Conservation (phyloP, 2,888 invertebrate genomes). For the Odontocolon sp. region DNA sequence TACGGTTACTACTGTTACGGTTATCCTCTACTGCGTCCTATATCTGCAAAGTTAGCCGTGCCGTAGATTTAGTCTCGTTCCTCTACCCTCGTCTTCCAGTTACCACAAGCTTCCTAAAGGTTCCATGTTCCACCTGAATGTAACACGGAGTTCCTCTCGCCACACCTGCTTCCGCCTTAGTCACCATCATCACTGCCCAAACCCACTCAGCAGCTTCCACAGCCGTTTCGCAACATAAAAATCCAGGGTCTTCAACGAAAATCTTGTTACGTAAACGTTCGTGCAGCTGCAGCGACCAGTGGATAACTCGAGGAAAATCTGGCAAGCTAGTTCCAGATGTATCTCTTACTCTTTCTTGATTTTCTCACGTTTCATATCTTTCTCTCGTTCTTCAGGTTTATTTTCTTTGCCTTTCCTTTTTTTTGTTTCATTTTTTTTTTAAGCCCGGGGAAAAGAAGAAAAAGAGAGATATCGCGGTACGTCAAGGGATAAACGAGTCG, state of each 20-base stretch:
- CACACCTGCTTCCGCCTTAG: conserved; percentile 21
- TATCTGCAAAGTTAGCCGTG: conserved; percentile 17
- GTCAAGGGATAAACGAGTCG: conserved; percentile 44
- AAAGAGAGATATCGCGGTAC: conserved; percentile 9
- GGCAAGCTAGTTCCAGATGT: too few species aligned
- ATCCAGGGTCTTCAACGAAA: conserved; percentile 3
- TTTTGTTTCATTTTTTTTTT: conserved; percentile 3
- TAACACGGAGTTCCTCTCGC: not conserved
- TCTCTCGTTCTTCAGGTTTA: not conserved
- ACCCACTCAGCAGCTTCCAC: conserved; percentile 1
- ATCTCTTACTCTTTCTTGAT: too few species aligned
- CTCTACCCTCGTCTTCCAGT: not conserved
- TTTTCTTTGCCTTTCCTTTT: not conserved
- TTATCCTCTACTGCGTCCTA: conserved; percentile 25
- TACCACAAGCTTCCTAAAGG: not conserved
- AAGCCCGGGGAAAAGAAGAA: not conserved
- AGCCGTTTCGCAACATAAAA: conserved; percentile 1
- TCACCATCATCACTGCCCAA: not conserved
- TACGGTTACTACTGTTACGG: conserved; percentile 20
- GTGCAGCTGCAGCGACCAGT: too few species aligned
- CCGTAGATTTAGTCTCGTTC: conserved; percentile 34
- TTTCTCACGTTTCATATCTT: too few species aligned
- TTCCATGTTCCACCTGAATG: not conserved
- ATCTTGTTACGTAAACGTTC: conserved; percentile 17
- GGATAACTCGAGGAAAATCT: too few species aligned